phyloP scores from a whole-genome alignment of 2,888 invertebrate genomes.

The Rhamphomyia laevipes region DNA sequence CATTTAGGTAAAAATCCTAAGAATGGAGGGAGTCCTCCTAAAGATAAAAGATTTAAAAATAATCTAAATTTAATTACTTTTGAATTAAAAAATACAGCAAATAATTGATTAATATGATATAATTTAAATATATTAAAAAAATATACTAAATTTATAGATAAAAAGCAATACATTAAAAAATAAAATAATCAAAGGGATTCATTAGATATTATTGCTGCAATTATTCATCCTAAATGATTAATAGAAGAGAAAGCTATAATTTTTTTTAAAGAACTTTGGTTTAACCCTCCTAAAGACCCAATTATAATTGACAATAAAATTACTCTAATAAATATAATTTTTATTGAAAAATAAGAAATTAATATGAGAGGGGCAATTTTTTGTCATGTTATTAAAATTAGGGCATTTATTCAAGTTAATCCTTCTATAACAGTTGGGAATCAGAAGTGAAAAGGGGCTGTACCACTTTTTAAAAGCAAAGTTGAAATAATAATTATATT shows the following conservation, averaged over 20 bases:
- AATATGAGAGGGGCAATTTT: conserved; percentile 50
- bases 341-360: conserved; percentile 39
- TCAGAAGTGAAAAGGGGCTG: conserved; percentile 48
- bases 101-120: conserved; percentile 43
- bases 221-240: no score
- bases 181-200: conserved; percentile 41
- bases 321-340: conserved; percentile 37
- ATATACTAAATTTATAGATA: conserved; percentile 37
- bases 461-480: conserved; percentile 44
- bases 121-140: conserved; percentile 41
- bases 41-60: conserved; percentile 43
- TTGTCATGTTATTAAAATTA: conserved; percentile 50
- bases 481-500: conserved; percentile 35
- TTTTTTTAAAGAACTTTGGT: conserved; percentile 45
- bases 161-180: conserved; percentile 39
- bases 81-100: conserved; percentile 31
- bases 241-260: conserved; percentile 48
- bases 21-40: conserved; percentile 48
- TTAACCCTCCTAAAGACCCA: conserved; percentile 42
- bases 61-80: conserved; percentile 40
- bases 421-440: conserved; percentile 48
- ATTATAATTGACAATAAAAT: conserved; percentile 40
- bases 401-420: conserved; percentile 43
- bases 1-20: conserved; percentile 52
- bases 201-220: no score